Base-by-base conservation (phyloP, 2,797 vertebrate genomes). In the Decapterus maruadsi region DNA sequence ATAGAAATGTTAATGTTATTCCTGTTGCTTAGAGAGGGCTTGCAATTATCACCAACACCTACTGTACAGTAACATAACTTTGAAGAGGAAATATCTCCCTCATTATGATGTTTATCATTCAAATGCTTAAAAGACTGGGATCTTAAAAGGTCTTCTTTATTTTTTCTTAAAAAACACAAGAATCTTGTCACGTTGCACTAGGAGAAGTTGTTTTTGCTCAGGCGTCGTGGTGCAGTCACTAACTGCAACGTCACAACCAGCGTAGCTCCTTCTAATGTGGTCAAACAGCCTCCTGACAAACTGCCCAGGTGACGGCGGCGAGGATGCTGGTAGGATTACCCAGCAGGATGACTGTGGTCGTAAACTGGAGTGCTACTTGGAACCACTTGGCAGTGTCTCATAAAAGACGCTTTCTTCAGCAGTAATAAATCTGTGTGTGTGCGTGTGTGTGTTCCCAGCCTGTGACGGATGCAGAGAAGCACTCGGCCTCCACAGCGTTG, bases 381-480 rank as follows among this genome's bases (percentile, higher is more conserved):
- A 73, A 42, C 31, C 63, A 67, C 75, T 82, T 63, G 51, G 59
- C 77, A 70, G 31, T 17, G 7, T 64, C 53, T 87, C 45, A 66
- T 68, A 72, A 88, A 87, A 90, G 72, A 68, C 10, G 16, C 80
- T 73, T 75, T 72, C 38, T 68, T 84, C 68, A 68, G 72, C 75
- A 54, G 53, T 80, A n/a, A 72, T 84, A 68, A 72, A 84, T 71
- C 66, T 72, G 36, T 63, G 53, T 78, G 51, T 72, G 70, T 26
- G 26, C 3, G 71, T 75, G 60, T 72, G 72, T 84, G 45, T 68
- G 55, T 67, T 67, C 42, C 29, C 80, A 96, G 90, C 88, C 90
- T 64, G 93, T 98, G 96, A 98, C 97, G 0, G 97, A 99, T 77
- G 92, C 96, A 5, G 98, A 99, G 89, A 99, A 99, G 91, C 97